Base-by-base conservation (phyloP, 2,797 vertebrate species). In the Trematomus bernacchii region DNA sequence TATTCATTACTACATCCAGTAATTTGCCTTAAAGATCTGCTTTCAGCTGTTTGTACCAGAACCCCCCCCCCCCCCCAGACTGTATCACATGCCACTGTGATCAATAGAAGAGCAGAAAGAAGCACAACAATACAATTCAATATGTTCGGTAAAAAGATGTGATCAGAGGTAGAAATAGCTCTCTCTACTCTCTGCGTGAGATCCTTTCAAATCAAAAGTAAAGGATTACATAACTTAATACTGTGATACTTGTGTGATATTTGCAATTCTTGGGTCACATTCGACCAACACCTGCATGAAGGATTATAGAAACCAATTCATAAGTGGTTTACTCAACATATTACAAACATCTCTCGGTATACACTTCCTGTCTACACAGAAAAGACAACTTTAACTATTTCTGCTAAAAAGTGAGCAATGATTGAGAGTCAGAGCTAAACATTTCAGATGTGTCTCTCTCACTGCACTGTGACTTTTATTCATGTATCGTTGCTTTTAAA, bases 1-100 rank as follows among this genome's bases (percentile, higher is more conserved):
- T 86, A 83, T 89, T 85, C 54, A 79, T 90, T 89, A 75, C 79
- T 67, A 10, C 58, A 53, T 86, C 83, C 87, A 89, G 86, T 83
- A 87, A 90, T 72, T 75, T 70, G 59, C 57, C 43, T 61, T 80
- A 63, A 67, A 77, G 79, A 73, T 82, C 82, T 69, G 33, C 47
- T 87, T 86, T 75, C 76, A 53, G 73, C 66, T 55, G 66, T 69
- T 58, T 74, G 59, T 50, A 57, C 76, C 75, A 79, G 72, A 76
- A 68, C 76, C 55, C 66, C 46, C 74, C 46, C 30, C n/a, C 33
- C 33, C 33, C 62, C 66, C 53, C 18, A 10, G 47, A 82, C 71
- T 84, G 84, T 86, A 91, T 90, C 86, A 73, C 53, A 79, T 90
- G 21, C 10, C 78, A 30, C 43, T 60, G 79, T 66, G 64, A 87